These are phyloP conservation scores for Scaptomyza caliginosa DNA, from an alignment of 2,888 invertebrate species.

Conservation along the genomic window DNA sequence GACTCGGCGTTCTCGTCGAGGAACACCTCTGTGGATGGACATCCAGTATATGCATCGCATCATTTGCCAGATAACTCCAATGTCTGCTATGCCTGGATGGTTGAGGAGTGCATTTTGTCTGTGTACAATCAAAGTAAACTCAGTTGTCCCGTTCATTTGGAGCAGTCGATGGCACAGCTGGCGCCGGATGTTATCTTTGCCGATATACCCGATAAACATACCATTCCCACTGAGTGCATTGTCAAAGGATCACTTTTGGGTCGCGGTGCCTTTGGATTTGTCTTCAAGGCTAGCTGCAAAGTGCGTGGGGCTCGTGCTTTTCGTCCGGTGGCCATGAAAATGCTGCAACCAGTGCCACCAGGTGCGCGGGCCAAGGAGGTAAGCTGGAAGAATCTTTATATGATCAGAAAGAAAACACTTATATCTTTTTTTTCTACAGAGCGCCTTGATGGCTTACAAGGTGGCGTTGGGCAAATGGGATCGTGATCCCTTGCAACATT, in stretches of 20 bases:
- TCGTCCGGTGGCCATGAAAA: constrained; percentile 95
- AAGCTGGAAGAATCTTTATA: constrained; percentile 10
- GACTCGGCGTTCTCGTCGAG: constrained; percentile 92
- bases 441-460: constrained; percentile 84
- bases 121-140: constrained; percentile 90
- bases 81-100: constrained; percentile 92
- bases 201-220: constrained; percentile 92
- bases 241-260: constrained; percentile 91
- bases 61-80: constrained; percentile 82
- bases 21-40: constrained; percentile 92
- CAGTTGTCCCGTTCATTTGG: constrained; percentile 92
- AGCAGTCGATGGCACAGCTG: constrained; percentile 89
- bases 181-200: constrained; percentile 97
- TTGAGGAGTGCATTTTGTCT: constrained; percentile 97
- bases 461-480: constrained; percentile 95
- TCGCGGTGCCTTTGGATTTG: constrained; percentile 99
- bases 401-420: neutral
- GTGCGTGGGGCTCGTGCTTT: constrained; percentile 86
- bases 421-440: constrained; percentile 71
- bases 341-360: constrained; percentile 96
- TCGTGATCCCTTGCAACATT: constrained; percentile 94
- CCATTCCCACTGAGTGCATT: constrained; percentile 93
- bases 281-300: constrained; percentile 92
- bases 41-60: constrained; percentile 84
- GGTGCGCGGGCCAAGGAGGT: constrained; percentile 85